phyloP scores from a whole-genome alignment of 1,140 invertebrate species.

The Prorops nasuta region DNA sequence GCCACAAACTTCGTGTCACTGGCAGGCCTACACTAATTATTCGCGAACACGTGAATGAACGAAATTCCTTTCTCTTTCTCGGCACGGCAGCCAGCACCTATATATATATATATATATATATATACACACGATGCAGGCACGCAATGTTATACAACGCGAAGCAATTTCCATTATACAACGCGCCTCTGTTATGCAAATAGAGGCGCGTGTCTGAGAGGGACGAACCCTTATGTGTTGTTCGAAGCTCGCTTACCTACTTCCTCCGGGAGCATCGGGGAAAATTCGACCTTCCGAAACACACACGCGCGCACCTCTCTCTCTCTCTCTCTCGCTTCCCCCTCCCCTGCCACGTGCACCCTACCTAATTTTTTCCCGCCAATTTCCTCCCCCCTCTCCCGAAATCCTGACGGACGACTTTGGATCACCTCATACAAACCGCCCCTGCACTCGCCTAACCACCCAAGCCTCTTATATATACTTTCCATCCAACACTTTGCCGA shows the following conservation, averaged over 20 bases:
- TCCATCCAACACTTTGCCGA: too few relatives aligned
- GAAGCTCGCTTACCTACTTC: slow-evolving; percentile 5
- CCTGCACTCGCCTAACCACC: too few relatives aligned
- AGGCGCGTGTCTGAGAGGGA: slow-evolving; percentile 22
- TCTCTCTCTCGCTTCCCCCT: too few relatives aligned
- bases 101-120: too few relatives aligned
- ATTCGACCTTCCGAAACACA: slow-evolving; percentile 6
- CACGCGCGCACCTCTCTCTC: too few relatives aligned
- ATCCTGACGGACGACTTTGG: slow-evolving; percentile 32
- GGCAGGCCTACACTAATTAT: slow-evolving; percentile 34
- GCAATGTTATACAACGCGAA: slow-evolving; percentile 21
- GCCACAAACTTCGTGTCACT: slow-evolving; percentile 26
- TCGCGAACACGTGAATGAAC: slow-evolving; percentile 31
- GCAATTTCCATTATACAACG: slow-evolving; percentile 29
- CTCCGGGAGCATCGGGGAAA: slow-evolving; percentile 13
- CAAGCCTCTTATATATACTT: too few relatives aligned
- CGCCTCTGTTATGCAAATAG: slow-evolving; percentile 34
- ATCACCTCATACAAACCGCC: too few relatives aligned
- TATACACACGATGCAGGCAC: slow-evolving; percentile 10
- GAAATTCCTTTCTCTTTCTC: slow-evolving; percentile 32
- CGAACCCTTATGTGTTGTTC: slow-evolving; percentile 25
- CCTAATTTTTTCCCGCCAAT: too few relatives aligned
- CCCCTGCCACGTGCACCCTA: too few relatives aligned
- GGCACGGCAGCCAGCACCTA: neutral
- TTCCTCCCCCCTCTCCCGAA: slow-evolving; percentile 27